Evolutionary conservation across 1,140 invertebrate species (phyloP).

Genomic region (Chionoecetes opilio): DNA sequence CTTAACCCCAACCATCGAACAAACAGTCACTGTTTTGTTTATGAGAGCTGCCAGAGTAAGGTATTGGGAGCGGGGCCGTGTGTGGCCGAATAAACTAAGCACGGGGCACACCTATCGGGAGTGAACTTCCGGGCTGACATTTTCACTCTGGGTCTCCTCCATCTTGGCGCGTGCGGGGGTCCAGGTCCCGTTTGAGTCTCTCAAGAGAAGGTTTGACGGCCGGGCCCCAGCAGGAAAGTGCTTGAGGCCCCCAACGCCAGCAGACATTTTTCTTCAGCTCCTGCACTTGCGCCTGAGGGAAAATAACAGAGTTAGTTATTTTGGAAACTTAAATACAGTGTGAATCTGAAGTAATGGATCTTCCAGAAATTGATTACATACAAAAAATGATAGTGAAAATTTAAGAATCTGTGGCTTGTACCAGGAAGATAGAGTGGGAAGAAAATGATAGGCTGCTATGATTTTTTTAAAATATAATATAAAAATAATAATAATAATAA

Average conservation of each 20-base stretch:
- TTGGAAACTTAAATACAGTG: background rate
- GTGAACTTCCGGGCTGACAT: conserved; percentile 99
- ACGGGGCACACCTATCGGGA: conserved; percentile 91
- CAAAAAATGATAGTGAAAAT: no score
- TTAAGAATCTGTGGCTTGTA: no score
- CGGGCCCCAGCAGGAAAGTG: conserved; percentile 95
- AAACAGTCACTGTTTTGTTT: conserved; percentile 79
- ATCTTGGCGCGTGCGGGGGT: conserved; percentile 94
- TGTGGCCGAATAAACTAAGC: conserved; percentile 78
- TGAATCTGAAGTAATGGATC: no score
- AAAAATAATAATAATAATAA: no score
- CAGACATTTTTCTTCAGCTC: conserved; percentile 93
- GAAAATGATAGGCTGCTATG: no score
- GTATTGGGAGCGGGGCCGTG: conserved; percentile 72
- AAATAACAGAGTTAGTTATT: conserved; percentile 84
- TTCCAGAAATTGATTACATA: no score
- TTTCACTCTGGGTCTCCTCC: conserved; percentile 99
- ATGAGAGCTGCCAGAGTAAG: conserved; percentile 74
- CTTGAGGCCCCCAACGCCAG: conserved; percentile 90
- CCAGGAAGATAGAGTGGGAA: no score
- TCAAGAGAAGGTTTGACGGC: conserved; percentile 97
- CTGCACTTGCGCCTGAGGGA: conserved; percentile 93
- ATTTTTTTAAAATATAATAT: no score
- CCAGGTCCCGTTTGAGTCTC: conserved; percentile 95
- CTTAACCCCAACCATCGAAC: conserved; percentile 68